Conservation (phyloP, 1,140 invertebrate species). For the Cydia pomonella region DNA sequence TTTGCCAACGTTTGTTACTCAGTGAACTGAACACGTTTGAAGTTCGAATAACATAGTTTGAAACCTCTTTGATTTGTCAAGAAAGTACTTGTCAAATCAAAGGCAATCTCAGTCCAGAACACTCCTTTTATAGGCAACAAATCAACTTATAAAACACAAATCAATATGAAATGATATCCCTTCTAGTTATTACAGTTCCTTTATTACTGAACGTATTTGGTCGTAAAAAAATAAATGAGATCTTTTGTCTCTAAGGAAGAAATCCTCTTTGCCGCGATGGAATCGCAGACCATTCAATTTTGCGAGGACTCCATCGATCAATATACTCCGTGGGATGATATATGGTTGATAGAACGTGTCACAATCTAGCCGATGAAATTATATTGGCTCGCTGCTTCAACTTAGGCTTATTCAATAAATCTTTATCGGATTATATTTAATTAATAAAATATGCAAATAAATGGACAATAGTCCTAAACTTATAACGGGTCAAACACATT, state of each 20-base stretch:
- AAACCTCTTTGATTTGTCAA: conserved; percentile 1
- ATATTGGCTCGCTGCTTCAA: not conserved
- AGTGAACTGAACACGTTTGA: not conserved
- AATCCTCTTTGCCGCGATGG: conserved; percentile 35
- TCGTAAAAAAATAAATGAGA: conserved; percentile 40
- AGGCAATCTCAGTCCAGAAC: not conserved
- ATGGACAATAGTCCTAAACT: too few relatives aligned
- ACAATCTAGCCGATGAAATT: conserved; percentile 16
- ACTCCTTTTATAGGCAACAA: conserved; percentile 4
- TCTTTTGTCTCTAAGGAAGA: conserved; percentile 28
- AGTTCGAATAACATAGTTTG: not conserved
- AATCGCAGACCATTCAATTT: conserved; percentile 33
- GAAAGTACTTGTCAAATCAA: not conserved
- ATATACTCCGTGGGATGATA: conserved; percentile 27
- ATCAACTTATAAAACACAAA: conserved; percentile 31
- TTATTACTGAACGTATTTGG: conserved; percentile 34
- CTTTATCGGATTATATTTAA: not conserved
- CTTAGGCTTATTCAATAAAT: not conserved
- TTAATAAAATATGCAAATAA: not conserved
- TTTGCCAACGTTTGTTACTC: not conserved
- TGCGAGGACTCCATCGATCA: conserved; percentile 23
- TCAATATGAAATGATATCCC: conserved; percentile 30
- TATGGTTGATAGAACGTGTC: conserved; percentile 30
- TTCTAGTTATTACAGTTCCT: conserved; percentile 19
- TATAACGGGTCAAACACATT: too few relatives aligned